Percentiles rank a stretch among this genome's conserved stretches.
Conservation (phyloP, 2,797 vertebrate species). For the Leptoclinus maculatus region DNA sequence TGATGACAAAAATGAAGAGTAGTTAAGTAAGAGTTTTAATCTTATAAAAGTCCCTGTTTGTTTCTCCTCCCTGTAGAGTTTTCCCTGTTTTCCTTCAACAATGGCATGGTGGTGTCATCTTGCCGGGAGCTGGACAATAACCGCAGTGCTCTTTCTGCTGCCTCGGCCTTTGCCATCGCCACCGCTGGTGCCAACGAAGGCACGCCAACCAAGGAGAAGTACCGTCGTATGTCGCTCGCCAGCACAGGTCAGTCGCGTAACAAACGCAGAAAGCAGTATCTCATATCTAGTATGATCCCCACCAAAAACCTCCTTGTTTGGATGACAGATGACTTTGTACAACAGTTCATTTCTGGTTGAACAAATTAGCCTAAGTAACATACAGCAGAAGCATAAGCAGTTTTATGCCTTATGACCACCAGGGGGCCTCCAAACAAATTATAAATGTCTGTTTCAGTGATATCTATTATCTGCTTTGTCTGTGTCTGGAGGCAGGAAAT, state of each 20-base stretch:
- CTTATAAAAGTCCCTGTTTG: not conserved
- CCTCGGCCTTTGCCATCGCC: slow-evolving; percentile 96
- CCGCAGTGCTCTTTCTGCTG: slow-evolving; percentile 92
- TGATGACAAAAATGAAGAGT: not conserved
- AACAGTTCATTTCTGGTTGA: not conserved
- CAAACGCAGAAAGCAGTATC: no score
- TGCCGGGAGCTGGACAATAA: slow-evolving; percentile 90
- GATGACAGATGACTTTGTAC: not conserved
- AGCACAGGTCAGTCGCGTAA: slow-evolving; percentile 87
- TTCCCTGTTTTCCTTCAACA: slow-evolving; percentile 95
- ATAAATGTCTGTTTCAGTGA: not conserved
- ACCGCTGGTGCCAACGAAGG: slow-evolving; percentile 96
- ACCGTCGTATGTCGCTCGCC: slow-evolving; percentile 94
- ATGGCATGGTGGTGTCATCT: slow-evolving; percentile 92
- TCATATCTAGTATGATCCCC: not conserved
- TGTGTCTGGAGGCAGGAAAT: not conserved
- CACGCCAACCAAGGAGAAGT: slow-evolving; percentile 96
- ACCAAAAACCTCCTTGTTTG: not conserved
- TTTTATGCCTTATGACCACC: slow-evolving; percentile 1
- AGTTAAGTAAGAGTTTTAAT: no score
- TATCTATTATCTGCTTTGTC: not conserved
- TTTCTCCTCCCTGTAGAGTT: slow-evolving; percentile 84
- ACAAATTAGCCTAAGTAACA: not conserved
- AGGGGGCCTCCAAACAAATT: not conserved
- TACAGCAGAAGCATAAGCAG: not conserved